A percentile compares a stretch with the other conserved stretches of the same genome.
Conservation (phyloP, 2,797 vertebrate genomes). For the Lycodopsis pacificus region DNA sequence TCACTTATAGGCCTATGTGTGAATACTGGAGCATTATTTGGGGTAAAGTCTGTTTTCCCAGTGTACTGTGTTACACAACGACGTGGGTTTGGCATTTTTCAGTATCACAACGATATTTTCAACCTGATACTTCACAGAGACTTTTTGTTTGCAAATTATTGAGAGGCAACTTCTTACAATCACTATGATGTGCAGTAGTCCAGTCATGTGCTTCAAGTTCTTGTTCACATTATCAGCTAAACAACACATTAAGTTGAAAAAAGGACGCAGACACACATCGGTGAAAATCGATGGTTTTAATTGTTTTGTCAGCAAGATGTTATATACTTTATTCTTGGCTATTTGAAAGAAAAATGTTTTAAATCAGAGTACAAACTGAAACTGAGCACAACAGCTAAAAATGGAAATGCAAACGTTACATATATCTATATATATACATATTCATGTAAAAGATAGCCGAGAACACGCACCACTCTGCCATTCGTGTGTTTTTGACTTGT, state of each 20-base stretch:
- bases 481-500: too few relatives aligned
- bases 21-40: conserved; percentile 6
- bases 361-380: too few relatives aligned
- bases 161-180: background rate
- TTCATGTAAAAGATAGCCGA: too few relatives aligned
- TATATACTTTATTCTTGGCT: background rate
- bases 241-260: background rate
- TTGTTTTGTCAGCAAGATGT: background rate
- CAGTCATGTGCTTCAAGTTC: too few relatives aligned
- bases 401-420: too few relatives aligned
- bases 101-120: background rate
- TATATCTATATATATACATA: too few relatives aligned
- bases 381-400: too few relatives aligned
- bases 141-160: background rate
- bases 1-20: background rate
- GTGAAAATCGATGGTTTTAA: background rate
- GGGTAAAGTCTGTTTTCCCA: background rate
- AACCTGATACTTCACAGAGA: background rate
- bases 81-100: background rate
- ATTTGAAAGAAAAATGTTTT: background rate
- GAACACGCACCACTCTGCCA: too few relatives aligned
- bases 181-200: background rate
- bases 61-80: conserved; percentile 16
- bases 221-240: background rate
- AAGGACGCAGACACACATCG: too few relatives aligned